Base-by-base conservation (phyloP, 2,888 invertebrate species). In the Brachyopa scutellaris region DNA sequence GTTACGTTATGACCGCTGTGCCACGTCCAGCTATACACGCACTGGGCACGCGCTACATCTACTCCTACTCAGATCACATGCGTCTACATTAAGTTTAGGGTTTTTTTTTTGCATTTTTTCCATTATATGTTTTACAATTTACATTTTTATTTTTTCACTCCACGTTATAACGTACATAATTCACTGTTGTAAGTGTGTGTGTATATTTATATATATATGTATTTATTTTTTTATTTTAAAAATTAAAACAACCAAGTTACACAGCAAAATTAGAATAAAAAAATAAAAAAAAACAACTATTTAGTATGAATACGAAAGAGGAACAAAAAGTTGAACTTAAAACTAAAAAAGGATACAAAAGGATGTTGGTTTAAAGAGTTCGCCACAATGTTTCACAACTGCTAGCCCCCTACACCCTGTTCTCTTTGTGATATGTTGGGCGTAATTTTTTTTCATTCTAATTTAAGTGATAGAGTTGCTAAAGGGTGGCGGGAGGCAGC, bases 301-400 rank as follows among this genome's bases (percentile, higher is more conserved):
- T 77, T 66, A 77, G 67, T 77, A 73, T 67, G 67, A 59, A 69
- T 73, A 79, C 79, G 73, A 73, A 73, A 77, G 77, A 82, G 82
- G 82, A 82, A 82, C 82, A 82, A 82, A 70, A 77, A 70, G 72
- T 82, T 82, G 66, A 77, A 70, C 82, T 72, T 82, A 82, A 36
- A 38, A 15, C 70, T 77, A 82, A 64, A 6, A 72, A 80, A 80
- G 80, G 76, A 80, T 70, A 59, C 80, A 80, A 67, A 57, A 59
- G 45, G 69, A 42, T 51, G 45, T 49, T 59, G 36, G 26, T 73
- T 53, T 9, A 38, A 38, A 33, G 11, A 47, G 9, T 55, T 73
- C 29, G 36, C 62, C 53, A 55, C 29, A 13, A 47, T 38, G 15
- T 38, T 49, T 15, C 57, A 49, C 19, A 31, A 59, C 59, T 49